Conservation (phyloP, 2,113 vertebrate species). For the Semnornis frantzii region DNA sequence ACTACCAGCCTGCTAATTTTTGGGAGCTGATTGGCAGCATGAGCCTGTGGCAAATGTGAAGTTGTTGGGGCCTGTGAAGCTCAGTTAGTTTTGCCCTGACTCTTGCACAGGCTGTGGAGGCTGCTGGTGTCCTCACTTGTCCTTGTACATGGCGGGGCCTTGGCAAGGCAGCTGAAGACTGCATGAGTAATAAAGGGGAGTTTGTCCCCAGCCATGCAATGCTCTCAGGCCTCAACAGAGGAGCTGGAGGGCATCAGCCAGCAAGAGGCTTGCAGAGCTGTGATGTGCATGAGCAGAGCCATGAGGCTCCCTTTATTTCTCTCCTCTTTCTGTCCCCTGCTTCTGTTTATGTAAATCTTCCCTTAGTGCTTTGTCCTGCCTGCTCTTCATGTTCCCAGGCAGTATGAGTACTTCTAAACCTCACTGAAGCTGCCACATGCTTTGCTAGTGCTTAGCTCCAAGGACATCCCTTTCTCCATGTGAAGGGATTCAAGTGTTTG, state of each 20-base stretch:
- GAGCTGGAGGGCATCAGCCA: not conserved
- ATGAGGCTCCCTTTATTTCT: rapidly evolving
- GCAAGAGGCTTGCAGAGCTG: not conserved
- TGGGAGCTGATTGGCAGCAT: rapidly evolving
- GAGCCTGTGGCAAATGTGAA: not conserved
- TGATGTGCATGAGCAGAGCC: not conserved
- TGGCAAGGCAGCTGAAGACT: not conserved
- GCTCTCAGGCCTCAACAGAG: rapidly evolving
- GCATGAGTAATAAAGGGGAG: not conserved
- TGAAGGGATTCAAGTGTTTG: not conserved
- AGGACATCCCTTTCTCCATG: not conserved
- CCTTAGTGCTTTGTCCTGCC: not conserved
- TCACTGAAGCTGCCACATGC: not conserved
- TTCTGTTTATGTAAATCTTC: not conserved
- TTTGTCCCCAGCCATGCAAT: not conserved
- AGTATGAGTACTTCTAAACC: not conserved
- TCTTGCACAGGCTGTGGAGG: not conserved
- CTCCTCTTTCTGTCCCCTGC: not conserved
- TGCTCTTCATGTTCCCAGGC: not conserved
- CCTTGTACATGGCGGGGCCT: not conserved
- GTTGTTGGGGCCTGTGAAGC: not conserved
- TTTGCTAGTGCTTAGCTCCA: not conserved
- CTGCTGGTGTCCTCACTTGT: not conserved
- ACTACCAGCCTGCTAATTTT: rapidly evolving
- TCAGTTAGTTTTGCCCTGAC: rapidly evolving